Percentiles rank a stretch among this genome's conserved stretches.
These are phyloP conservation scores for Ichneumoninae sp. DNA, from an alignment of 2,888 invertebrate genomes.

Conservation along the genomic window DNA sequence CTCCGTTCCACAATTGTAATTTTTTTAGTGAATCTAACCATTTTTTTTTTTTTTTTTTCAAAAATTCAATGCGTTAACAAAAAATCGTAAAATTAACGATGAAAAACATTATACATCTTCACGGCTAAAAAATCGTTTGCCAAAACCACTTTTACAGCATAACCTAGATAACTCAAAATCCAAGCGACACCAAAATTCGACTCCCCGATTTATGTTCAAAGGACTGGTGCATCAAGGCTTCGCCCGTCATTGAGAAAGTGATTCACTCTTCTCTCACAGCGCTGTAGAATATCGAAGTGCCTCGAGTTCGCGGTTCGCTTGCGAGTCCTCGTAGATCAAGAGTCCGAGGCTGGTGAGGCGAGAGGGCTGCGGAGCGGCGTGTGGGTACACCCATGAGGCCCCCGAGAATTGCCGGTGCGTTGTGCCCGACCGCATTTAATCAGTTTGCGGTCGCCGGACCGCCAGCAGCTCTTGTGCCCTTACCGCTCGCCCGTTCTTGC, in stretches of 20 bases:
- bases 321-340: constrained; percentile 34
- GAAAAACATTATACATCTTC: too few species aligned
- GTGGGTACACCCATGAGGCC: constrained; percentile 42
- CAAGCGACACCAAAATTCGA: neutral
- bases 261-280: constrained; percentile 25
- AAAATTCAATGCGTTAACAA: neutral
- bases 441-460: constrained; percentile 80
- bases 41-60: neutral
- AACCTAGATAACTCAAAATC: neutral
- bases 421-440: constrained; percentile 81
- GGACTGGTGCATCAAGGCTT: neutral
- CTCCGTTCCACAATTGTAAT: neutral
- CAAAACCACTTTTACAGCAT: too few species aligned
- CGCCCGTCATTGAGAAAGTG: constrained; percentile 14
- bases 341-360: neutral
- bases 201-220: neutral
- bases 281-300: constrained; percentile 16
- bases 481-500: constrained; percentile 37
- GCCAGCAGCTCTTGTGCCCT: constrained; percentile 59
- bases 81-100: too few species aligned
- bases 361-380: neutral
- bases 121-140: too few species aligned
- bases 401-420: constrained; percentile 53
- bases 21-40: neutral
- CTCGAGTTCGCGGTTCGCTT: constrained; percentile 48